Evolutionary conservation across 2,888 invertebrate species (phyloP), one percentile per base, ranked within the genome.

Genomic region (Erebia palarica): DNA sequence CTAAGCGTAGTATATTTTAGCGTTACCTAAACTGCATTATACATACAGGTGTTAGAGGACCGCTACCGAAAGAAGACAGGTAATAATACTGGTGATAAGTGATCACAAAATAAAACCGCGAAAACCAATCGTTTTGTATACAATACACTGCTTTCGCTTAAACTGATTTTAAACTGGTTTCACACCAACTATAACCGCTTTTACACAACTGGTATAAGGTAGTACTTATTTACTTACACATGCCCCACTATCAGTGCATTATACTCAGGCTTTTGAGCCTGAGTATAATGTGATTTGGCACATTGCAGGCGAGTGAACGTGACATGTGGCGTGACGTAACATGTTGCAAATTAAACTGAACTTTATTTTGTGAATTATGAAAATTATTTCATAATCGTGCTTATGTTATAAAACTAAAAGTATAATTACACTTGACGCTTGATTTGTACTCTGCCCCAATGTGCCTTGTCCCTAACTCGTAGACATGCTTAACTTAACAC

Each of bases 91-190:
- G 7, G 36, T 7, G 36, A 36, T 36, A 7, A 36, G 36, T 7
- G 36, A 36, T 36, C 7, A 0, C 7, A 36, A 36, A 36, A 27
- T 7, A 36, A 36, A 36, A n/a, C n/a, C 36, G 36, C 7, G 36
- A 36, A 36, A 36, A 36, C 4, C 36, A 36, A 36, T 36, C 0
- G 7, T 36, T 36, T 36, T 36, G 5, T 36, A 36, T 2, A 27
- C 7, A 36, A 36, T 36, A 36, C 36, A 36, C 36, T 36, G 36
- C 36, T 53, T 27, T 60, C 14, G 65, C 59, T 71, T 18, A 53
- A 57, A 63, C 63, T 68, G 65, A 65, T 71, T 73, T 13, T 44
- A 5, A 73, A 59, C 42, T 14, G 65, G 61, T 70, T 65, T 44
- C 21, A 59, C 47, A 67, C 44, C 36, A 61, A 57, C 57, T 18